Evolutionary conservation across 2,797 vertebrate genomes (phyloP), one percentile per base, ranked within the genome.

Genomic region (Crax fasciolata): DNA sequence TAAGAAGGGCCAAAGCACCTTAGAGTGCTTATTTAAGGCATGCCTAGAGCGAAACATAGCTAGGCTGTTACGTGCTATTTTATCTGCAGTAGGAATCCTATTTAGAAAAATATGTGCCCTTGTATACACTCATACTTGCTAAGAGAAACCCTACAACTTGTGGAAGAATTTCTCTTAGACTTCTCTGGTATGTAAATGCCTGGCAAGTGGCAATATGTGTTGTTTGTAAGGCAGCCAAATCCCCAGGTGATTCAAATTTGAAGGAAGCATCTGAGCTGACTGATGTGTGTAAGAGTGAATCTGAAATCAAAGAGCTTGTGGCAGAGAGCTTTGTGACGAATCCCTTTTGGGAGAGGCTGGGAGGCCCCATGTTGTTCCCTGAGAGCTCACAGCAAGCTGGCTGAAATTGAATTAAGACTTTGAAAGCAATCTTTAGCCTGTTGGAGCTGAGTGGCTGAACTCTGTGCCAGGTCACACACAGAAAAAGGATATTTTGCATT

Each of bases 321-420:
- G 74, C 5, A 6, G 43, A 93, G 65, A 93, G 71, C 63, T 96
- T 88, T 93, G 12, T 27, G 3, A 58, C 21, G 8, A n/a, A 15
- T 66, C n/a, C 55, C 39, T 90, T 81, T 79, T 11, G 9, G 43
- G 41, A 13, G 55, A 68, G 30, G 24, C 24, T 71, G 46, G 61
- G 48, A 83, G 44, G 10, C 52, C 75, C 23, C 1, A 2, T 61
- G 20, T 93, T 93, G 54, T 71, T 90, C 61, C 63, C 51, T 62
- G 27, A 62, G 75, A 87, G 67, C 63, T 93, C 89, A 83, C 79
- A 80, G 66, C 65, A 90, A 92, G 66, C 11, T 30, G 61, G 12
- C 51, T 25, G n/a, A 96, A 96, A 96, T 51, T 77, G 92, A 97
- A 97, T 96, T 96, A 94, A 95, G 79, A 44, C 63, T 92, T 80